Evolutionary conservation across 2,888 invertebrate genomes (phyloP), one percentile per base, ranked within the genome.

Genomic region (Cotesia congregata): DNA sequence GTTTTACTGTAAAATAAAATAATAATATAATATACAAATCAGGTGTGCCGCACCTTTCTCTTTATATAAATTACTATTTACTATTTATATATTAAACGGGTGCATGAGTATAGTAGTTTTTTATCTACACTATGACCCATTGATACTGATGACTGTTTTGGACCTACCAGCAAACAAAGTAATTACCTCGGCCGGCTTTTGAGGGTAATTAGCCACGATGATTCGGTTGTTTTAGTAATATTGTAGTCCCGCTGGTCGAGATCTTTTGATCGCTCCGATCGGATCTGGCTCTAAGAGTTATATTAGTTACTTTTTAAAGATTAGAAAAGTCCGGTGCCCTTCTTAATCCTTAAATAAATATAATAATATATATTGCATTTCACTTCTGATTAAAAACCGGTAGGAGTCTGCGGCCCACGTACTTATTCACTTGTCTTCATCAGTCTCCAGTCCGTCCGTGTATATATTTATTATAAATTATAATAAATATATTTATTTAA

Each of bases 81-180:
- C 50, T 12, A 12, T 7, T 12, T 50, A 12, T 12, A 50, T 50
- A 50, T 50, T 50, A 50, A 50, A 50, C 50, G 50, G 50, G 61
- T 64, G 72, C 59, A 62, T 69, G 61, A 64, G 39, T 61, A 67
- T 82, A 82, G 82, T 77, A 77, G 3, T 30, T 50, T 50, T 50
- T 50, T 12, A 12, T 12, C 12, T 50, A 7, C 1, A 50, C 50
- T 50, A 7, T 50, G 12, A 50, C 50, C 50, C 12, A 50, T 12
- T 50, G 50, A 50, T 12, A 50, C 9, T 50, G 9, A 50, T 50
- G 9, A 50, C 12, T 50, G 50, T 50, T 50, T 30, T 30, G 30
- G 30, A 30, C 30, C 30, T 30, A 30, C 30, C 30, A 30, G 30
- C 30, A 30, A 30, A 30, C 30, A 30, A 30, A 50, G 50, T 50